These are phyloP conservation scores for Dendropsophus ebraccatus DNA, from an alignment of 2,113 vertebrate genomes.

Conservation along the genomic window DNA sequence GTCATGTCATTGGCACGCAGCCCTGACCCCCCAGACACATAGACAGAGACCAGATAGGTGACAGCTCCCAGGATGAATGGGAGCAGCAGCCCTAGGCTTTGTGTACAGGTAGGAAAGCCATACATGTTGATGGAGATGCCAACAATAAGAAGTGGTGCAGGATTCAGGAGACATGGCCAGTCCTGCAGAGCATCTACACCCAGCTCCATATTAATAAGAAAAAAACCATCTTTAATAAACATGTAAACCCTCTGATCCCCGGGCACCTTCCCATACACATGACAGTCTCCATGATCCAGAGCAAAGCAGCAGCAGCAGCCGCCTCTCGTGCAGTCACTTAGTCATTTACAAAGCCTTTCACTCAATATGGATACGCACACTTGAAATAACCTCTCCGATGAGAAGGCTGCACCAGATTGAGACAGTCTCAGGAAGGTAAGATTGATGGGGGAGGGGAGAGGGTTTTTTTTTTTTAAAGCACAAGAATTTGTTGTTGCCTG, in stretches of 20 bases:
- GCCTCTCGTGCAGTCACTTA: not conserved
- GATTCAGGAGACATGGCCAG: constrained; percentile 11
- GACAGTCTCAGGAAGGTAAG: constrained; percentile 26
- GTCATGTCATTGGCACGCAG: not conserved
- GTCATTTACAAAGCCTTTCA: not conserved
- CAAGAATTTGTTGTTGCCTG: not conserved
- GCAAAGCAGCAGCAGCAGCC: not conserved
- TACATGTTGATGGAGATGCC: not conserved
- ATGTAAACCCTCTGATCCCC: constrained; percentile 1
- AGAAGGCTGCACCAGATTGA: constrained; percentile 12
- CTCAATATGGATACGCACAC: constrained; percentile 18
- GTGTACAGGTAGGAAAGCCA: not conserved
- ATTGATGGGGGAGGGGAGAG: not conserved
- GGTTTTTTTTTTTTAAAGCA: not conserved
- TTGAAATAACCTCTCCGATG: constrained; percentile 6
- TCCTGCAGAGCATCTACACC: not conserved
- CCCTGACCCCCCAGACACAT: not conserved
- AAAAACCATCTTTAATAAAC: constrained; percentile 42
- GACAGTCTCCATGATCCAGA: not conserved
- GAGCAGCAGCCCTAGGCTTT: constrained; percentile 15
- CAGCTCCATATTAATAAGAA: not conserved
- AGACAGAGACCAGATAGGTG: constrained; percentile 23
- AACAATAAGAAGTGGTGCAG: not conserved
- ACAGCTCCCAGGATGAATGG: not conserved
- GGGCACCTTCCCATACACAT: not conserved